Conservation (phyloP, 2,888 invertebrate genomes). For the Netelia melanura region DNA sequence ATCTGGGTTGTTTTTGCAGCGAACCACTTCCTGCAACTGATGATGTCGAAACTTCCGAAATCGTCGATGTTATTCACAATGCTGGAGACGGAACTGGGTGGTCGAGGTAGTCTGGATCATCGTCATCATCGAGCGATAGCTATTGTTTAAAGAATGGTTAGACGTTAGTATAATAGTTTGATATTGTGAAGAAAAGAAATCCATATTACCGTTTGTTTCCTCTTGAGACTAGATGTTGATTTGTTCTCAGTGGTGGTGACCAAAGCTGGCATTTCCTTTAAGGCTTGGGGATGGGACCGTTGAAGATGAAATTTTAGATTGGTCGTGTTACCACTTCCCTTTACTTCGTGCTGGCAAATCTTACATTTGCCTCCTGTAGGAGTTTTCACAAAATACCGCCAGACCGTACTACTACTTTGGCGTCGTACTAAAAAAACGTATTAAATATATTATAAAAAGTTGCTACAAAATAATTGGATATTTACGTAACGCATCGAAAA, state of each 20-base stretch:
- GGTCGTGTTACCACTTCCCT: neutral
- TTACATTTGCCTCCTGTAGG: neutral
- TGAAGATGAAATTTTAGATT: neutral
- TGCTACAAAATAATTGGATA: too few relatives aligned
- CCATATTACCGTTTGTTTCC: constrained; percentile 8
- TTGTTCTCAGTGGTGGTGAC: neutral
- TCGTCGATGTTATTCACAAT: constrained; percentile 17
- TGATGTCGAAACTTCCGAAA: constrained; percentile 32
- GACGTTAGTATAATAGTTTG: constrained; percentile 11
- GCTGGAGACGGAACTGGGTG: constrained; percentile 32
- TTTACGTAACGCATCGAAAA: too few relatives aligned
- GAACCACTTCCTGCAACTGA: constrained; percentile 10
- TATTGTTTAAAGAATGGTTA: constrained; percentile 17
- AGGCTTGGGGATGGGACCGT: neutral
- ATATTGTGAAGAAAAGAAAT: constrained; percentile 14
- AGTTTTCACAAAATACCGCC: neutral
- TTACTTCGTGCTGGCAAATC: neutral
- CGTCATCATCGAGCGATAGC: constrained; percentile 16
- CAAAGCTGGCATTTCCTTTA: neutral
- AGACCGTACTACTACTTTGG: neutral
- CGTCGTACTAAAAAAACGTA: neutral
- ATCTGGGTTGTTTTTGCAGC: constrained; percentile 36
- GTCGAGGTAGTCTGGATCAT: constrained; percentile 30
- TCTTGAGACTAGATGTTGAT: neutral
- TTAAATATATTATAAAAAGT: neutral